These are phyloP conservation scores for Eulimnadia texana DNA, from an alignment of 1,140 invertebrate genomes.

Conservation along the genomic window DNA sequence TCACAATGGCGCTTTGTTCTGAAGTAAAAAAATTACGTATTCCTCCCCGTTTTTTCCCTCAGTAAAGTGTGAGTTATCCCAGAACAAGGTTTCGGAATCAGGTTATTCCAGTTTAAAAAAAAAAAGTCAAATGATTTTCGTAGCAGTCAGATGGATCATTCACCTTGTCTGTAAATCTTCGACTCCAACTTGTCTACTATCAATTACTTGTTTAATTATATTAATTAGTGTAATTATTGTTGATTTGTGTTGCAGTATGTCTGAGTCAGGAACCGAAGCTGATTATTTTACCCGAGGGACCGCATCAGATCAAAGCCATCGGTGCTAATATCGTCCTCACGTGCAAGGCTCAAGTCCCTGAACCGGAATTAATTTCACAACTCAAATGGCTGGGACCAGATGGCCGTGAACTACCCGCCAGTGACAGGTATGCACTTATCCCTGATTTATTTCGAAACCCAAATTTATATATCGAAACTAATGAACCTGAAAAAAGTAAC, in stretches of 20 bases:
- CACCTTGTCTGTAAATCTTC: background rate
- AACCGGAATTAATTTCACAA: slow-evolving; percentile 26
- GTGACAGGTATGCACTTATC: slow-evolving; percentile 21
- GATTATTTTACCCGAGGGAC: slow-evolving; percentile 18
- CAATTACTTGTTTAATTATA: background rate
- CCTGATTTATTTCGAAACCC: background rate
- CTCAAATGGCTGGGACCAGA: slow-evolving; percentile 29
- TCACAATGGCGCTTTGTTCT: no score
- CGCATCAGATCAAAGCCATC: slow-evolving; percentile 18
- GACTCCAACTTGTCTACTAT: background rate
- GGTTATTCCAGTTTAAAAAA: background rate
- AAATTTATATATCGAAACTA: background rate
- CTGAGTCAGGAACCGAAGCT: slow-evolving; percentile 17
- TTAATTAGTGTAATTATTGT: background rate
- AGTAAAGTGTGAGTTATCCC: no score
- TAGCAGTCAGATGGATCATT: background rate
- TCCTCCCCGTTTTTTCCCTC: no score
- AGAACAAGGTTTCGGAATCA: background rate
- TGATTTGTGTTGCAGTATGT: background rate
- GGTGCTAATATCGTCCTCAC: slow-evolving; percentile 24
- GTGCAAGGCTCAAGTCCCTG: slow-evolving; percentile 26
- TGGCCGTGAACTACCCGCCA: slow-evolving; percentile 20
- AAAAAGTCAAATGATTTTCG: background rate
- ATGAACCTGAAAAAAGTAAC: background rate
- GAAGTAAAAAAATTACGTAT: no score